Percentiles rank a stretch among this genome's conserved stretches.
Evolutionary conservation across 2,888 invertebrate genomes (phyloP).

Genomic region (Actias luna): DNA sequence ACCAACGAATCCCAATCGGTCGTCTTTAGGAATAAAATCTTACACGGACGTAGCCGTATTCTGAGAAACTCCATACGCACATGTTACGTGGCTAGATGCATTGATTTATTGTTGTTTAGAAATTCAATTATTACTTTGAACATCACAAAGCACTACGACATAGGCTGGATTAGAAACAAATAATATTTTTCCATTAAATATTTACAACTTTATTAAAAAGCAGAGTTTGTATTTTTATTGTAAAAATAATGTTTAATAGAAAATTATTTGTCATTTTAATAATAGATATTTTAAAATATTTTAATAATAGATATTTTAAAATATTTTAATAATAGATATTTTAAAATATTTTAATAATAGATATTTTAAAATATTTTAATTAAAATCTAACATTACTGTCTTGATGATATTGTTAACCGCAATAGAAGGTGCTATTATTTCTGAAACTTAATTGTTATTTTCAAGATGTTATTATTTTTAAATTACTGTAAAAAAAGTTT

Average conservation of each 20-base stretch:
- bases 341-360: too few relatives aligned
- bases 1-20: slow-evolving; percentile 54
- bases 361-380: too few relatives aligned
- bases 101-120: slow-evolving; percentile 17
- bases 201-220: too few relatives aligned
- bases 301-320: too few relatives aligned
- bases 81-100: slow-evolving; percentile 28
- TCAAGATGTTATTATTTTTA: neutral
- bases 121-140: slow-evolving; percentile 14
- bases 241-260: neutral
- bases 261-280: neutral
- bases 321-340: too few relatives aligned
- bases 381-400: too few relatives aligned
- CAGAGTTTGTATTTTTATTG: neutral
- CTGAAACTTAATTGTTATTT: neutral
- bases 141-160: neutral
- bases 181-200: neutral
- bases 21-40: slow-evolving; percentile 65
- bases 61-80: slow-evolving; percentile 38
- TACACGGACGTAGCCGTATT: slow-evolving; percentile 43
- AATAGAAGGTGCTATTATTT: too few relatives aligned
- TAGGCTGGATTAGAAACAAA: neutral
- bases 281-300: too few relatives aligned
- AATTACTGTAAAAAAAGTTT: neutral
- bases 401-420: too few relatives aligned